Evolutionary conservation across 2,113 vertebrate species (phyloP), one percentile per base, ranked within the genome.

Genomic region (Melanocharis versteri): DNA sequence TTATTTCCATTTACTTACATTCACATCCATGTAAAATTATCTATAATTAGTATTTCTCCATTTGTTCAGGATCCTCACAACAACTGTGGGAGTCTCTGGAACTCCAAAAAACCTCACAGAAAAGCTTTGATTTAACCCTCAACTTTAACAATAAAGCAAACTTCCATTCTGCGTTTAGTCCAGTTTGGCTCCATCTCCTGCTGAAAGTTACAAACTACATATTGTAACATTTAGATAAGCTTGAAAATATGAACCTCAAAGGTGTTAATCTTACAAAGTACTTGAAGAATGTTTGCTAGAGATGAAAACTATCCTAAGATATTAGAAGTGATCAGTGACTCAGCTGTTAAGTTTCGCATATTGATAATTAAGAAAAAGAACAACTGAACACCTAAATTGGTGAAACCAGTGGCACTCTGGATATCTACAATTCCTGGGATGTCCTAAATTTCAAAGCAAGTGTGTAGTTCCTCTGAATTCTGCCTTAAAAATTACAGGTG

Each of bases 151-250:
- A 40, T 7, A 81, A 89, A 53, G 26, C 31, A 40, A 60, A 72
- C n/a, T 27, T 42, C 14, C 3, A n/a, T 51, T 70, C 61, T 37
- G 3, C 21, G 39, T 88, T 83, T 70, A 83, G 45, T 39, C 87
- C 84, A 35, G 87, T 91, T 88, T 95, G 76, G 87, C 91, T 93
- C 93, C 94, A 90, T 31, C 94, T 97, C 45, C 94, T 96, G 94
- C 75, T 78, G 58, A 73, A 73, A 91, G 58, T 45, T 54, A 58
- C 50, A 80, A 94, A 96, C 62, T 95, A 76, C 91, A 96, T 19
- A 81, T 40, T 35, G 33, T 31, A 80, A 91, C 27, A 44, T 64
- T 82, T 68, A 78, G 11, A 0, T 33, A 82, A 79, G 45, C 77
- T 65, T 57, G 60, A 90, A 92, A 88, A 68, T 28, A 39, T 0